Evolutionary conservation across 2,888 invertebrate species (phyloP).

Genomic region (Halictus ligatus): DNA sequence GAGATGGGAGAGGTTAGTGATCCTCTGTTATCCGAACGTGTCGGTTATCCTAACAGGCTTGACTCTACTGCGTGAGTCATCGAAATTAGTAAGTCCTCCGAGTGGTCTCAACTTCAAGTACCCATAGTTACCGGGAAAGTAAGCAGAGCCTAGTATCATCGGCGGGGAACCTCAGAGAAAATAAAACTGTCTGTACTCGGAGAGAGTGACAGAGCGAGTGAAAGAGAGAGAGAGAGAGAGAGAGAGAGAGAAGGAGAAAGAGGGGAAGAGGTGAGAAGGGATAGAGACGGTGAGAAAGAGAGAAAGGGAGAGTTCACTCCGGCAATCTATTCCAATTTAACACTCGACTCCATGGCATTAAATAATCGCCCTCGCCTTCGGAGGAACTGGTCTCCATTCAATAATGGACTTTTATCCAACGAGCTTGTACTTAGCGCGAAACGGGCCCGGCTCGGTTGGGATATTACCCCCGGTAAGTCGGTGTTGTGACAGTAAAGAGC

Average conservation of each 20-base stretch:
- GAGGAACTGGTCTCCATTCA: conserved; percentile 79
- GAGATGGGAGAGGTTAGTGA: too few relatives aligned
- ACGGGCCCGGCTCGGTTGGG: conserved; percentile 67
- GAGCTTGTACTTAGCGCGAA: conserved; percentile 75
- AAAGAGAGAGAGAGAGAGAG: not conserved
- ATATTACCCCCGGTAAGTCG: conserved; percentile 76
- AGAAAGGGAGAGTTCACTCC: conserved; percentile 46
- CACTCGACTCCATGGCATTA: conserved; percentile 80
- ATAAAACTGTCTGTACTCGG: not conserved
- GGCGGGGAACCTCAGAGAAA: not conserved
- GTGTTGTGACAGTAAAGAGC: conserved; percentile 82
- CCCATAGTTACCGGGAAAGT: not conserved
- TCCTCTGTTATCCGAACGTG: too few relatives aligned
- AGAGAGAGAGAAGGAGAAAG: conserved; percentile 17
- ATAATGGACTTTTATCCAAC: conserved; percentile 80
- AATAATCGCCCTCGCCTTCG: conserved; percentile 80
- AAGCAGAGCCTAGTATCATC: not conserved
- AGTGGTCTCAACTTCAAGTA: not conserved
- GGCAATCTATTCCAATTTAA: conserved; percentile 82
- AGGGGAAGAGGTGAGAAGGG: conserved; percentile 18
- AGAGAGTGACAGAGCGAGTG: not conserved
- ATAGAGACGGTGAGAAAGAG: conserved; percentile 38
- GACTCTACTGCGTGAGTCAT: not conserved
- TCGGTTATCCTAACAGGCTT: too few relatives aligned
- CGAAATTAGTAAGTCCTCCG: not conserved